Percentiles rank a stretch among this genome's conserved stretches.
These are phyloP conservation scores for Crocodylus rhombifer DNA, from an alignment of 2,797 vertebrate genomes.

Conservation along the genomic window DNA sequence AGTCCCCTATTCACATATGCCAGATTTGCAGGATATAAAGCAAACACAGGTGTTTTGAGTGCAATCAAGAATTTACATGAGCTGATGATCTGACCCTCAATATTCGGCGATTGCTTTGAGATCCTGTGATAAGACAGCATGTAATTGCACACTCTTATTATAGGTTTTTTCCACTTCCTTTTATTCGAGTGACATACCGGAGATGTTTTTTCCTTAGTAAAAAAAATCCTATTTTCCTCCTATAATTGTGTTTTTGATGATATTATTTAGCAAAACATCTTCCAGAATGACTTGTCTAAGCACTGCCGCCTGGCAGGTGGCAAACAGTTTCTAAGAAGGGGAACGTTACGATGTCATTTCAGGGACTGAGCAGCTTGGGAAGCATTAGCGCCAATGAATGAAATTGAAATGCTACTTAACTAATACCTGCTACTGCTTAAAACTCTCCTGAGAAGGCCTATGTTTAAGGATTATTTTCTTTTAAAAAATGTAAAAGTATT, in stretches of 20 bases:
- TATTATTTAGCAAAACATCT: neutral
- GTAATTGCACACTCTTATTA: neutral
- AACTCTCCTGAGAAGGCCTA: neutral
- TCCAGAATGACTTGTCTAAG: neutral
- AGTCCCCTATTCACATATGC: too few species aligned
- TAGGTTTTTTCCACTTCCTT: neutral
- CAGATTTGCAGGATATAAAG: neutral
- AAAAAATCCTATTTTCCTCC: neutral
- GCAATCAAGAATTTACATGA: neutral
- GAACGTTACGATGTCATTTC: neutral
- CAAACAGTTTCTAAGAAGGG: neutral
- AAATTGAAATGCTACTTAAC: conserved; percentile 36
- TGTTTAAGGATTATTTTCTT: conserved; percentile 40
- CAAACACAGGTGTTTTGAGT: neutral
- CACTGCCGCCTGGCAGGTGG: neutral
- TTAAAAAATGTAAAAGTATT: neutral
- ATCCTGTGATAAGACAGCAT: neutral
- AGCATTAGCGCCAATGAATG: neutral
- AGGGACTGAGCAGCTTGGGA: conserved; percentile 21
- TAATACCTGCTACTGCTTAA: conserved; percentile 32
- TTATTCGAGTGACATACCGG: neutral
- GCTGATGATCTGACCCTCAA: neutral
- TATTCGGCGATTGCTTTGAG: neutral
- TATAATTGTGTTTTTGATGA: conserved; percentile 5
- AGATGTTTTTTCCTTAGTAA: neutral